phyloP scores from a whole-genome alignment of 2,888 invertebrate species.

The Phyto melanocephala region DNA sequence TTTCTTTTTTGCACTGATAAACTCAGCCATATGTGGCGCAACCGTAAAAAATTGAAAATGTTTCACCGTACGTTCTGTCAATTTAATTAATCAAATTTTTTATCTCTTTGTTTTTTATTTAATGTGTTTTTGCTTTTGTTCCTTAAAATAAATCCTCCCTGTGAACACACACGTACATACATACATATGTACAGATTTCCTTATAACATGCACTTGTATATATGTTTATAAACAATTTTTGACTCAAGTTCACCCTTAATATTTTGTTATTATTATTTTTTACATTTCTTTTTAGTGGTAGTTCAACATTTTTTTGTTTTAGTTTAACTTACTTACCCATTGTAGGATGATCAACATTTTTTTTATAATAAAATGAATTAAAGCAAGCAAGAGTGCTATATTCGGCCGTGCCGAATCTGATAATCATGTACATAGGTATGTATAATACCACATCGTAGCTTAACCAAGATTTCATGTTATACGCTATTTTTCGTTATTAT shows the following conservation, averaged over 20 bases:
- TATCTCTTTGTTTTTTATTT: constrained; percentile 40
- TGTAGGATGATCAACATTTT: too few relatives aligned
- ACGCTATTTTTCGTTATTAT: too few relatives aligned
- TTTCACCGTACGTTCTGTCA: constrained; percentile 17
- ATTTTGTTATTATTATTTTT: constrained; percentile 29
- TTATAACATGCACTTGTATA: constrained; percentile 22
- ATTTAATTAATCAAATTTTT: constrained; percentile 54
- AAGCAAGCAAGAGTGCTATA: too few relatives aligned
- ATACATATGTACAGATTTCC: background rate
- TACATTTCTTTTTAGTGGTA: constrained; percentile 7
- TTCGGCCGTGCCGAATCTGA: too few relatives aligned
- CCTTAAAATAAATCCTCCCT: constrained; percentile 31
- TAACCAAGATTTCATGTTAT: too few relatives aligned
- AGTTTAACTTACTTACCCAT: too few relatives aligned
- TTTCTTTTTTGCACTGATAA: background rate
- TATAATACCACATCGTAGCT: too few relatives aligned
- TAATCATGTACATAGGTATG: too few relatives aligned
- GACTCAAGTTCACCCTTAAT: constrained; percentile 23
- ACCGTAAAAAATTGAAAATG: constrained; percentile 46
- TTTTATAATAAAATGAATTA: too few relatives aligned
- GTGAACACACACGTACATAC: background rate
- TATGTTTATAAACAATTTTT: constrained; percentile 10
- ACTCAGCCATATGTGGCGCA: constrained; percentile 31
- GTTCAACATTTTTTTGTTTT: too few relatives aligned
- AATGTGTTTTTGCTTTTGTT: constrained; percentile 12